Conservation (phyloP, 2,888 invertebrate species). For the Caenorhabditis imperialis region DNA sequence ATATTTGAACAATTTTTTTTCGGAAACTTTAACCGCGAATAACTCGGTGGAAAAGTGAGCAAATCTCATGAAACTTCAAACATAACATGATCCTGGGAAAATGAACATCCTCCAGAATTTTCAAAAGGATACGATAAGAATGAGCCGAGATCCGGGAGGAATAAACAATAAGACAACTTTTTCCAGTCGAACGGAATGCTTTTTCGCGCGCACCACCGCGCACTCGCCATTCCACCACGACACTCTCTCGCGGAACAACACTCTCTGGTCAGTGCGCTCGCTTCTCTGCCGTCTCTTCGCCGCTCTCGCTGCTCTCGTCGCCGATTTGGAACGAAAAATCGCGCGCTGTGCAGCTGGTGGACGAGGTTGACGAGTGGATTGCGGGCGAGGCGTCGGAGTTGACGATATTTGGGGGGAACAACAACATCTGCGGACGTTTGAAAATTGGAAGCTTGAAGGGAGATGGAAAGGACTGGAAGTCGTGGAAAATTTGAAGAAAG, state of each 20-base stretch:
- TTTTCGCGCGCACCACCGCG: constrained; percentile 25
- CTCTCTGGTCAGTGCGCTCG: constrained; percentile 11
- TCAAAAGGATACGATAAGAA: background rate
- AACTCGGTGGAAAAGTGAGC: background rate
- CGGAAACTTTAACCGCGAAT: constrained; percentile 4
- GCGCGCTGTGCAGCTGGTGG: constrained; percentile 13
- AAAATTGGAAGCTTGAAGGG: too few relatives aligned
- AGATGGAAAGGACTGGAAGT: too few relatives aligned
- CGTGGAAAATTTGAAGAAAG: too few relatives aligned
- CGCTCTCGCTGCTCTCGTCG: constrained; percentile 21
- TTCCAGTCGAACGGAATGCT: constrained; percentile 11
- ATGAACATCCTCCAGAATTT: constrained; percentile 8
- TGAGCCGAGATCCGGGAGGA: background rate
- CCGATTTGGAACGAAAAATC: background rate
- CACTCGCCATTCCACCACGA: background rate
- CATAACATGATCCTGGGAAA: background rate
- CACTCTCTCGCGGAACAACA: constrained; percentile 19
- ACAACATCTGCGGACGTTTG: too few relatives aligned
- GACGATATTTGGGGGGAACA: too few relatives aligned
- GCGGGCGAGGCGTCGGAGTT: too few relatives aligned
- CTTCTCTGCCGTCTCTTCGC: constrained; percentile 39
- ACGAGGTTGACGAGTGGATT: too few relatives aligned
- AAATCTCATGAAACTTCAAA: background rate
- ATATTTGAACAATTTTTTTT: constrained; percentile 6
- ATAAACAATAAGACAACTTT: constrained; percentile 8